These are phyloP conservation scores for Lutra lutra DNA, from an alignment of 2,797 vertebrate genomes.

Conservation along the genomic window DNA sequence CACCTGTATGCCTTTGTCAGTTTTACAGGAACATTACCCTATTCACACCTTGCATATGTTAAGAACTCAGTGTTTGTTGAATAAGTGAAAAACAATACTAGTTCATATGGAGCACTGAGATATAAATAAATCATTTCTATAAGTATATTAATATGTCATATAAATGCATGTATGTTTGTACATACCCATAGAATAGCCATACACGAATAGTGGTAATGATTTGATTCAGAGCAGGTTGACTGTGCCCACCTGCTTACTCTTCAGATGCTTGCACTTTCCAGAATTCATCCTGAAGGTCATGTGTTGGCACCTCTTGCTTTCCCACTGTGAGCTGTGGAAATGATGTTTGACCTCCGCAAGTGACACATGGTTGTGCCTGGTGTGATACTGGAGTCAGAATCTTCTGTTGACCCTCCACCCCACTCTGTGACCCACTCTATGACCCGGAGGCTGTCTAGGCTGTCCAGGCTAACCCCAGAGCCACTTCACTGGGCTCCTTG, in stretches of 20 bases:
- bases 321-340: background rate
- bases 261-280: background rate
- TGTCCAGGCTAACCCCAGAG: background rate
- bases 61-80: slow-evolving; percentile 1
- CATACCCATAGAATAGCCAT: background rate
- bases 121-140: background rate
- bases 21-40: background rate
- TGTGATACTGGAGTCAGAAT: no score
- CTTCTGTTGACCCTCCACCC: background rate
- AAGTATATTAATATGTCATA: background rate
- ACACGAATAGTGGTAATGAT: background rate
- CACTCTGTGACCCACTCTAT: background rate
- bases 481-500: background rate
- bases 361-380: background rate
- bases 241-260: background rate
- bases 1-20: background rate
- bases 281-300: no score
- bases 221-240: background rate
- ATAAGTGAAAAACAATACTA: background rate
- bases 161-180: background rate
- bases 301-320: background rate
- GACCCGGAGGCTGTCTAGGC: background rate
- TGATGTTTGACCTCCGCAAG: fast-evolving
- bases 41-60: background rate
- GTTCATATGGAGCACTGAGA: background rate